A percentile compares a stretch with the other conserved stretches of the same genome.
phyloP scores from a whole-genome alignment of 2,113 vertebrate species.

The Hydrochoerus hydrochaeris region DNA sequence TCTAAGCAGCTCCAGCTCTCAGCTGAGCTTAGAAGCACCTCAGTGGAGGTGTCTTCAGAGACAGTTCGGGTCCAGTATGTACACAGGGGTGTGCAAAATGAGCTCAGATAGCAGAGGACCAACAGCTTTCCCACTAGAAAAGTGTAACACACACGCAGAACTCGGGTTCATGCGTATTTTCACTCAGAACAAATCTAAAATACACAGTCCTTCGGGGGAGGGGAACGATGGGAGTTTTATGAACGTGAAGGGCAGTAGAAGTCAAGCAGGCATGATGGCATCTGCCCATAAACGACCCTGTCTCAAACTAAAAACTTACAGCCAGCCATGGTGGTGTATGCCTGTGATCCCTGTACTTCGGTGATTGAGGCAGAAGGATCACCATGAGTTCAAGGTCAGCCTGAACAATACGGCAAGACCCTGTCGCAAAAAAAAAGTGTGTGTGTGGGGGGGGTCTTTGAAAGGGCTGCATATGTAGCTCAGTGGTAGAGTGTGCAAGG shows the following conservation, averaged over 20 bases:
- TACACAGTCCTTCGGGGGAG: neutral
- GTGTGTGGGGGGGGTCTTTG: neutral
- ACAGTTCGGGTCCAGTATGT: neutral
- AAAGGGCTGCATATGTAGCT: neutral
- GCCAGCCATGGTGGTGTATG: neutral
- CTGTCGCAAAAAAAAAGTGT: neutral
- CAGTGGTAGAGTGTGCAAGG: neutral
- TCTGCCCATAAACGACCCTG: neutral
- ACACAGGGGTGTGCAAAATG: neutral
- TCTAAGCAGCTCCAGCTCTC: neutral
- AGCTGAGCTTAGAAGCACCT: neutral
- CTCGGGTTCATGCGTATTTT: neutral
- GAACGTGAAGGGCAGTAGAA: neutral
- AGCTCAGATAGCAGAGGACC: neutral
- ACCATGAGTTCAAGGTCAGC: neutral
- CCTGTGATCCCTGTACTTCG: neutral
- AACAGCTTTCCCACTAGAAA: neutral
- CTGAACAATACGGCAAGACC: neutral
- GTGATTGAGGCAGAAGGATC: neutral
- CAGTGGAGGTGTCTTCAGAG: neutral
- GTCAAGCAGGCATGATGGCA: neutral
- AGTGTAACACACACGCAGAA: neutral
- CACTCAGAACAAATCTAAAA: conserved; percentile 21
- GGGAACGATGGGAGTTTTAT: neutral
- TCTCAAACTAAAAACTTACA: neutral